These are phyloP conservation scores for Corythoichthys haematopterus DNA, from an alignment of 2,113 vertebrate genomes.

Conservation along the genomic window DNA sequence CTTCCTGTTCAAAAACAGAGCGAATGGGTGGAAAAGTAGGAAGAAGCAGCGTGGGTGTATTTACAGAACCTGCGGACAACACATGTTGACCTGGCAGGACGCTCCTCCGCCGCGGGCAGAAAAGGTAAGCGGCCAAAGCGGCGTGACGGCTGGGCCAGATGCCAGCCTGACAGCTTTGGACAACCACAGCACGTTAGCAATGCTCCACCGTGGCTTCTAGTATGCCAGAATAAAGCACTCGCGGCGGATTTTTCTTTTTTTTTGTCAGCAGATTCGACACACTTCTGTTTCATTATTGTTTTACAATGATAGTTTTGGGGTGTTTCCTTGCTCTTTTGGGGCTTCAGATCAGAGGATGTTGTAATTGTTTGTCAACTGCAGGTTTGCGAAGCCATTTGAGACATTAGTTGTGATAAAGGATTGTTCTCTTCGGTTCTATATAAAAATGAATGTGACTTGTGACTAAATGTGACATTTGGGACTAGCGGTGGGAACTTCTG, in stretches of 20 bases:
- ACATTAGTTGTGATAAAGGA: too few species aligned
- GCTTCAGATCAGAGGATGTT: too few species aligned
- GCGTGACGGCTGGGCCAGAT: slow-evolving; percentile 6
- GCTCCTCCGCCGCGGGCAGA: not conserved
- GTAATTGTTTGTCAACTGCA: too few species aligned
- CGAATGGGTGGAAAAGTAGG: not conserved
- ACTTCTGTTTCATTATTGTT: not conserved
- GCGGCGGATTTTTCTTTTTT: not conserved
- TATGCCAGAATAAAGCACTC: not conserved
- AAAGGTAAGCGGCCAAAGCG: slow-evolving; percentile 30
- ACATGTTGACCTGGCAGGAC: slow-evolving; percentile 18
- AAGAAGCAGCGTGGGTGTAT: slow-evolving; percentile 2
- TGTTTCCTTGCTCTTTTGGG: too few species aligned
- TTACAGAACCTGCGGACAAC: slow-evolving; percentile 26
- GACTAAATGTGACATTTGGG: too few species aligned
- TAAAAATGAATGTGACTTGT: too few species aligned
- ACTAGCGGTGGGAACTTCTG: too few species aligned
- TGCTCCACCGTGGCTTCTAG: not conserved
- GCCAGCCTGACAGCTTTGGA: slow-evolving; percentile 3
- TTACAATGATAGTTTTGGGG: too few species aligned
- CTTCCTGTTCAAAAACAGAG: slow-evolving; percentile 54
- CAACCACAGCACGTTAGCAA: not conserved
- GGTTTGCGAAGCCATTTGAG: too few species aligned
- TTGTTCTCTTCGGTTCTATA: too few species aligned
- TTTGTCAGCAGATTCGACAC: not conserved